A percentile compares a stretch with the other conserved stretches of the same genome.
phyloP scores from a whole-genome alignment of 1,140 invertebrate genomes.

The Cataglyphis hispanica region DNA sequence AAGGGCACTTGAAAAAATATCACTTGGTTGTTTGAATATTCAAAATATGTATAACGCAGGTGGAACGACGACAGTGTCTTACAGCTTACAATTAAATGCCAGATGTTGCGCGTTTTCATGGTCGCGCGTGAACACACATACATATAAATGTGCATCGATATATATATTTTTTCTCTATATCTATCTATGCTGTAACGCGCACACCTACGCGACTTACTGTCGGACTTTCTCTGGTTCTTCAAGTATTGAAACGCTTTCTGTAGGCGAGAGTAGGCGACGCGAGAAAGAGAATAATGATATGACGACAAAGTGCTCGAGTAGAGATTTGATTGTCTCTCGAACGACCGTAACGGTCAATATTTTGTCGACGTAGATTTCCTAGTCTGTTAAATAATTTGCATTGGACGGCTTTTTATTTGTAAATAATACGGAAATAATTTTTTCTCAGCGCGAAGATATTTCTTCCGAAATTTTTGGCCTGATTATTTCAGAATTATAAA shows the following conservation, averaged over 20 bases:
- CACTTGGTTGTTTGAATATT: conserved; percentile 3
- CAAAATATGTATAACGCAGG: background rate
- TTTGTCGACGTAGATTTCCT: conserved; percentile 1
- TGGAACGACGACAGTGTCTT: background rate
- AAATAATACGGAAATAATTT: background rate
- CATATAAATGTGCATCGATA: conserved; percentile 26
- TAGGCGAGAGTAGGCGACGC: conserved; percentile 9
- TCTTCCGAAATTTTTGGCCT: too few species aligned
- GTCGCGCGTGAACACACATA: background rate
- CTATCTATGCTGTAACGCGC: background rate
- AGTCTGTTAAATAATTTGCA: conserved; percentile 27
- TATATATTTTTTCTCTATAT: conserved; percentile 9
- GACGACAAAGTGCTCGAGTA: conserved; percentile 23
- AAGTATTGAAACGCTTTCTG: conserved; percentile 27
- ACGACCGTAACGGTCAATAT: background rate
- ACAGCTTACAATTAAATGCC: conserved; percentile 2
- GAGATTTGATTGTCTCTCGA: background rate
- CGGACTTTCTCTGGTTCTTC: conserved; percentile 43
- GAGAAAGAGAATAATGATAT: background rate
- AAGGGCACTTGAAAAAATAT: background rate
- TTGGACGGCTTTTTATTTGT: background rate
- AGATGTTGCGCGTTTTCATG: conserved; percentile 46
- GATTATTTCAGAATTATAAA: background rate
- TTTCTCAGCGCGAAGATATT: background rate
- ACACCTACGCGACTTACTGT: background rate